Conservation (phyloP, 1,140 invertebrate genomes). For the Tribolium castaneum region DNA sequence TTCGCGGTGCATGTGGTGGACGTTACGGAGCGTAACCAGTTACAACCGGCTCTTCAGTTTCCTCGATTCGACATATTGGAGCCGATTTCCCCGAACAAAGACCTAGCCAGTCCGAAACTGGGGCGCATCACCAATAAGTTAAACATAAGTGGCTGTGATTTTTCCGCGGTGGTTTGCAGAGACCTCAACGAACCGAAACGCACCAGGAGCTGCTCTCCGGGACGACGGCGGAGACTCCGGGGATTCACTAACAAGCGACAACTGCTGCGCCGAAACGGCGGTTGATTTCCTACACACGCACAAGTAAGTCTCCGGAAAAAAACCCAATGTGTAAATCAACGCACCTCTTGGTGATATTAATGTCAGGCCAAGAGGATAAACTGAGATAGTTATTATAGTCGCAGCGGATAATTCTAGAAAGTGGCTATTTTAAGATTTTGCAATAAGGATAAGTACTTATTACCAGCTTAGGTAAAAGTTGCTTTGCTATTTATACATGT, state of each 20-base stretch:
- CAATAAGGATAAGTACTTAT: constrained; percentile 39
- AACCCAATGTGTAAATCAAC: background rate
- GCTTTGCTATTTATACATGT: constrained; percentile 7
- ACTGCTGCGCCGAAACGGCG: constrained; percentile 27
- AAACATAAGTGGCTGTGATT: constrained; percentile 34
- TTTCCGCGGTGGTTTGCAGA: constrained; percentile 32
- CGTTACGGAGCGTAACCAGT: constrained; percentile 35
- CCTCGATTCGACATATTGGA: constrained; percentile 25
- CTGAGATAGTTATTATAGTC: background rate
- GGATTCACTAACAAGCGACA: background rate
- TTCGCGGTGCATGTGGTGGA: constrained; percentile 35
- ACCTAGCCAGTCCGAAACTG: constrained; percentile 1
- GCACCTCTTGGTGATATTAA: background rate
- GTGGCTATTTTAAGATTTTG: constrained; percentile 37
- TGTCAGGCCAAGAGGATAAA: background rate
- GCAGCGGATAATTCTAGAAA: constrained; percentile 30
- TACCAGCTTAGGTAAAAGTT: constrained; percentile 39
- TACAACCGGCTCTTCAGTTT: constrained; percentile 42
- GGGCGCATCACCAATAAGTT: constrained; percentile 3
- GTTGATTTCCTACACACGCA: constrained; percentile 19
- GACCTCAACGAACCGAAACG: constrained; percentile 28
- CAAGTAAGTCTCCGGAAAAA: constrained; percentile 10
- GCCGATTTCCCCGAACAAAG: constrained; percentile 4
- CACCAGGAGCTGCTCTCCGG: constrained; percentile 40
- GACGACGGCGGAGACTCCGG: constrained; percentile 37